Evolutionary conservation across 2,113 vertebrate species (phyloP), one percentile per base, ranked within the genome.

Genomic region (Merops nubicus): DNA sequence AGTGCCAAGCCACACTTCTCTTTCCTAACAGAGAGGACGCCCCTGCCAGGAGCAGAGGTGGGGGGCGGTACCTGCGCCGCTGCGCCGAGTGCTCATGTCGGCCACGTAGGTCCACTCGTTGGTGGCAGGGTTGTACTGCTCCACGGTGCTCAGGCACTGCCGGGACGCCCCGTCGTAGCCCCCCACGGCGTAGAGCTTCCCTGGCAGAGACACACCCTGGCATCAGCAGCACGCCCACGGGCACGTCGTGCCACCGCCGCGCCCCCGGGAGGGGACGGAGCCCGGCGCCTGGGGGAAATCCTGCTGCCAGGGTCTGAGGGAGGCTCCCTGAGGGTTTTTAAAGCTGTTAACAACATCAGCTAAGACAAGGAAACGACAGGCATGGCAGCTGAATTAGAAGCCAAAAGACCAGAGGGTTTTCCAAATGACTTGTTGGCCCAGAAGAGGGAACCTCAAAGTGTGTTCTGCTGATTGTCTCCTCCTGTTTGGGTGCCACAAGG

Each of bases 21-120:
- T 47, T 5, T 5, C 3, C 0, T 0, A 20, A 62, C 60, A 34
- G 69, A 43, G 60, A 16, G n/a, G n/a, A n/a, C n/a, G n/a, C n/a
- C n/a, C n/a, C n/a, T n/a, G n/a, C n/a, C n/a, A n/a, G n/a, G n/a
- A n/a, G n/a, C n/a, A n/a, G n/a, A n/a, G n/a, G n/a, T n/a, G n/a
- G 0, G 62, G 50, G 47, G 28, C 70, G 9, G 5, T 98, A 99
- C 99, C 99, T 98, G 99, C 99, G 38, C 99, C 99, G 21, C 99
- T 99, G 89, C 99, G 99, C 26, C 99, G 99, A 8, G 99, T 99
- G 97, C 99, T 99, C 99, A 99, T 99, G 97, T 99, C 99, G 0
- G 99, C 98, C 21, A 99, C 99, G 0, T 99, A 99, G 11, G 97
- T 98, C 99, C 99, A 99, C 74, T 99, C 99, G 8, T 99, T 99